A percentile compares a stretch with the other conserved stretches of the same genome.
These are phyloP conservation scores for Rhinoderma darwinii DNA, from an alignment of 2,113 vertebrate species.

Conservation along the genomic window DNA sequence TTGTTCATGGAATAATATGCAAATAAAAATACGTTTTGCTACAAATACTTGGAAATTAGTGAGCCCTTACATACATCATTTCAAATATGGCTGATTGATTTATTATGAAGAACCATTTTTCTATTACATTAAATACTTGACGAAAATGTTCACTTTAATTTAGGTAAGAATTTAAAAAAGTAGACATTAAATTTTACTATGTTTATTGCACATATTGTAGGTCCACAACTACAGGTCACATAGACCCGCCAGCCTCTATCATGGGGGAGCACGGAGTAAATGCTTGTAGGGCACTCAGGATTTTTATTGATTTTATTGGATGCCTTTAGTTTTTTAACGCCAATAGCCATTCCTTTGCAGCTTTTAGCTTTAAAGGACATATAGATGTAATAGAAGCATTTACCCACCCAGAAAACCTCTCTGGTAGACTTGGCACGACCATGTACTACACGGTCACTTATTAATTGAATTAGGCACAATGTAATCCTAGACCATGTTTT, in stretches of 20 bases:
- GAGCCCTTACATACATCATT: not conserved
- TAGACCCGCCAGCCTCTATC: no score
- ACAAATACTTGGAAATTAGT: not conserved
- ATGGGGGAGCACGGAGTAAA: no score
- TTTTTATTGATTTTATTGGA: not conserved
- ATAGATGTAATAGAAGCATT: not conserved
- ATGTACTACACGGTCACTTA: not conserved
- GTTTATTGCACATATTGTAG: not conserved
- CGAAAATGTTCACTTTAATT: not conserved
- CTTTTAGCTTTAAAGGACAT: no score
- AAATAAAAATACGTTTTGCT: not conserved
- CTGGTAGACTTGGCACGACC: not conserved
- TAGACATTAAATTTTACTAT: not conserved
- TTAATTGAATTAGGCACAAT: not conserved
- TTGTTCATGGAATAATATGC: slow-evolving; percentile 14
- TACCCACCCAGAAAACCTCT: not conserved
- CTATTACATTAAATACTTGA: not conserved
- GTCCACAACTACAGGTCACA: not conserved
- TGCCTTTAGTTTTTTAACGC: not conserved
- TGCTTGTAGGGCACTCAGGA: not conserved
- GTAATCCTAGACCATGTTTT: not conserved
- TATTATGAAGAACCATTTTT: slow-evolving; percentile 4
- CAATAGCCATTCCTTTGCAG: no score
- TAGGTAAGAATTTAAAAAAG: not conserved
- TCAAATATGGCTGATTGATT: not conserved